Evolutionary conservation across 2,888 invertebrate species (phyloP), one percentile per base, ranked within the genome.

Genomic region (Pterobdella sp.): DNA sequence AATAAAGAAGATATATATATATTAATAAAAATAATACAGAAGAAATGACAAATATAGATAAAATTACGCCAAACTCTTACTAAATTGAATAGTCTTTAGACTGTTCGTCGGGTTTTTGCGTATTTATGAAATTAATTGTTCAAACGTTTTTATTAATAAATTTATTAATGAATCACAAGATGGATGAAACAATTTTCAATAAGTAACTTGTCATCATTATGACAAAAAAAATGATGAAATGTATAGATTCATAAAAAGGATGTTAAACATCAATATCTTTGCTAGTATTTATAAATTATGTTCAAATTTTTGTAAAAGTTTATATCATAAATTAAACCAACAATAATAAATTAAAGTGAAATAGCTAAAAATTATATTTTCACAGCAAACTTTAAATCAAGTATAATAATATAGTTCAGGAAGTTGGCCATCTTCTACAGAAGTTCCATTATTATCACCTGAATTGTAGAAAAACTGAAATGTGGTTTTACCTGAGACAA

Each of bases 391-490:
- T 18, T n/a, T 10, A 1, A 1, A 31, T 75, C 79, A 84, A 4
- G 83, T 83, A 76, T 91, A 91, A 85, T 92, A 92, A 79, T 92
- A 90, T 75, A 92, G 89, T 81, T 91, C 91, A 14, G 92, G 92
- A 78, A 92, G 90, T 84, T 92, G 92, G 66, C 92, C 92, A 81
- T 91, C 90, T 80, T 91, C 91, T 0, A 92, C 90, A 0, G 91
- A 90, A 0, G 92, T 92, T 0, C 91, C 90, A 80, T 91, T 91
- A 83, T 92, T 92, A 82, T 91, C 91, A 18, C 91, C 91, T n/a
- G 91, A 89, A 1, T 91, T 90, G 81, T 90, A 91, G 1, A 89
- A 89, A 83, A 92, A 92, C 81, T 90, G 89, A 82, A 92, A 92
- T 2, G 89, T 89, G 0, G 91, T 88, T 80, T 89, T 89, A n/a